Conservation (phyloP, 2,113 vertebrate species). For the Edolisoma coerulescens region DNA sequence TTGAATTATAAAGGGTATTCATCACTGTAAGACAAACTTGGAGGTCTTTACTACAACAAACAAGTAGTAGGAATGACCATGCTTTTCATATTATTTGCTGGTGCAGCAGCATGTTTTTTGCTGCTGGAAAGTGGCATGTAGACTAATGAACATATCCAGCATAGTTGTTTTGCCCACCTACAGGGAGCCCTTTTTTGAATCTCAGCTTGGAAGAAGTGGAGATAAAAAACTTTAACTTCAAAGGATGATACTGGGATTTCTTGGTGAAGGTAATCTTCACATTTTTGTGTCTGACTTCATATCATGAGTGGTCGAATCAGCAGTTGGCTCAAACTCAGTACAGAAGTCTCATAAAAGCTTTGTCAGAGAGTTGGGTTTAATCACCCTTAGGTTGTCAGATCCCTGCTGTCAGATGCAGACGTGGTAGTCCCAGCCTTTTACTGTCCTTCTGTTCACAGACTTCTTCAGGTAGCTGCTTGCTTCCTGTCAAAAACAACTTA, state of each 20-base stretch:
- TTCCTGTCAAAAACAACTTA: neutral
- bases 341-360: neutral
- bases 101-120: neutral
- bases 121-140: neutral
- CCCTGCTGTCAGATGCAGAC: neutral
- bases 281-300: neutral
- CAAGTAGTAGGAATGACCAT: neutral
- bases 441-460: neutral
- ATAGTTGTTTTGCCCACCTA: neutral
- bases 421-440: neutral
- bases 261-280: neutral
- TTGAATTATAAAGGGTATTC: neutral
- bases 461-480: neutral
- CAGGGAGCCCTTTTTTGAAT: neutral
- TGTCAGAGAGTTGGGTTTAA: neutral
- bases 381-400: neutral
- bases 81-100: neutral
- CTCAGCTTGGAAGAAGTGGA: neutral
- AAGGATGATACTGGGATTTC: neutral
- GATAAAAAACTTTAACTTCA: neutral
- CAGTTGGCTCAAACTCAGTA: neutral
- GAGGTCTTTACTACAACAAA: neutral
- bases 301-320: rapidly evolving
- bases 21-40: neutral
- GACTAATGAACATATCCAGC: neutral